These are phyloP conservation scores for Microchirus variegatus DNA, from an alignment of 2,797 vertebrate species.

Conservation along the genomic window DNA sequence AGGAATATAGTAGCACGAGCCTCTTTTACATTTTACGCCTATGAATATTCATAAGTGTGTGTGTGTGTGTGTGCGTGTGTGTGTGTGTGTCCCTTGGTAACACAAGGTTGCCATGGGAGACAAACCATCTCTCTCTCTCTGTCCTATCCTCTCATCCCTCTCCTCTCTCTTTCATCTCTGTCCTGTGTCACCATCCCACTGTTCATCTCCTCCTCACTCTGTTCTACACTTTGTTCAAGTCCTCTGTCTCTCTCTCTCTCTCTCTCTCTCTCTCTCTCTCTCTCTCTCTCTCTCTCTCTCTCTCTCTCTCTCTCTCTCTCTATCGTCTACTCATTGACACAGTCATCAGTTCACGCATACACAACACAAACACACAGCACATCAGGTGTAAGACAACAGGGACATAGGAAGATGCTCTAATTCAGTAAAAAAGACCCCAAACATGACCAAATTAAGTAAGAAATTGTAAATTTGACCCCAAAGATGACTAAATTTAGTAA, in stretches of 20 bases:
- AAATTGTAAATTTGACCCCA: no score
- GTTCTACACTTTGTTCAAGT: constrained; percentile 12
- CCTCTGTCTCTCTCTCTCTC: not conserved
- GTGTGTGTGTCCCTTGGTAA: constrained; percentile 42
- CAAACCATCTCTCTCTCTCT: constrained; percentile 52
- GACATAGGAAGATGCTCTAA: no score
- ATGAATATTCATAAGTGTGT: constrained; percentile 72
- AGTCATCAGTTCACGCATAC: not conserved
- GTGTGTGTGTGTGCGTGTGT: constrained; percentile 13
- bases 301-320: no score
- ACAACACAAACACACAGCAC: not conserved
- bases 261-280: no score
- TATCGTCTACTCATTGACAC: not conserved
- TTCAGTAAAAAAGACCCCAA: no score
- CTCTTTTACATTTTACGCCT: constrained; percentile 44
- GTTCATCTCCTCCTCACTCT: constrained; percentile 28
- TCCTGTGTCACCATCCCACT: constrained; percentile 43
- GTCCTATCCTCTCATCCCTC: constrained; percentile 56
- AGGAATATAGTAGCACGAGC: constrained; percentile 64
- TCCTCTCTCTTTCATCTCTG: constrained; percentile 59
- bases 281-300: no score
- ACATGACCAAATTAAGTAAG: no score
- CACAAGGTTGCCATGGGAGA: constrained; percentile 73
- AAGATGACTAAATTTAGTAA: no score
- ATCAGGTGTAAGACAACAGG: no score